phyloP scores from a whole-genome alignment of 2,888 invertebrate genomes.

The Dorcus hopei region DNA sequence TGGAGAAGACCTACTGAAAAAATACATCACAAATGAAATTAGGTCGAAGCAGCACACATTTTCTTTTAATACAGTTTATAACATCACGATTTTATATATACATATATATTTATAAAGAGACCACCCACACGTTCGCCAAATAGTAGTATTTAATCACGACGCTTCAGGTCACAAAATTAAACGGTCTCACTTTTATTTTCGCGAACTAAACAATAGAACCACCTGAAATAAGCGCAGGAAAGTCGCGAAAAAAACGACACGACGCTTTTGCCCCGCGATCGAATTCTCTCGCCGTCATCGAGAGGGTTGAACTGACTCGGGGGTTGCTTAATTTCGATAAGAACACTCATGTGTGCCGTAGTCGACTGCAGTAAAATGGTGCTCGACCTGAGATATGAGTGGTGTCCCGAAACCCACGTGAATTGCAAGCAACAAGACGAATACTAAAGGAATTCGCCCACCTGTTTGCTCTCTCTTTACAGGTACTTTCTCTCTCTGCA shows the following conservation, averaged over 20 bases:
- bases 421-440: constrained; percentile 40
- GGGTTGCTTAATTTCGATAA: constrained; percentile 10
- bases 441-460: constrained; percentile 42
- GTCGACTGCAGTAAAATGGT: constrained; percentile 32
- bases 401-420: constrained; percentile 44
- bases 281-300: background rate
- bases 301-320: background rate
- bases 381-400: constrained; percentile 37
- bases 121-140: constrained; percentile 24
- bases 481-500: constrained; percentile 14
- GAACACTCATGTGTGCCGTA: constrained; percentile 35
- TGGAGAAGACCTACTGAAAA: no score
- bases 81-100: no score
- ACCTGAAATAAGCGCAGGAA: constrained; percentile 22
- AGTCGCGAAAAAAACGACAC: constrained; percentile 17
- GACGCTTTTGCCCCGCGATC: constrained; percentile 6
- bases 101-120: constrained; percentile 5
- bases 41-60: no score
- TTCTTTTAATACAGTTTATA: no score
- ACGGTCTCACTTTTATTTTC: constrained; percentile 18
- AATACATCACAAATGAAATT: no score
- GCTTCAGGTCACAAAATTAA: constrained; percentile 20
- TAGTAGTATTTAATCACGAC: constrained; percentile 12
- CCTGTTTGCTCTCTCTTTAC: constrained; percentile 39
- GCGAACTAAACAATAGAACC: constrained; percentile 23